These are phyloP conservation scores for Hycleus phaleratus DNA, from an alignment of 1,140 invertebrate species.

Conservation along the genomic window DNA sequence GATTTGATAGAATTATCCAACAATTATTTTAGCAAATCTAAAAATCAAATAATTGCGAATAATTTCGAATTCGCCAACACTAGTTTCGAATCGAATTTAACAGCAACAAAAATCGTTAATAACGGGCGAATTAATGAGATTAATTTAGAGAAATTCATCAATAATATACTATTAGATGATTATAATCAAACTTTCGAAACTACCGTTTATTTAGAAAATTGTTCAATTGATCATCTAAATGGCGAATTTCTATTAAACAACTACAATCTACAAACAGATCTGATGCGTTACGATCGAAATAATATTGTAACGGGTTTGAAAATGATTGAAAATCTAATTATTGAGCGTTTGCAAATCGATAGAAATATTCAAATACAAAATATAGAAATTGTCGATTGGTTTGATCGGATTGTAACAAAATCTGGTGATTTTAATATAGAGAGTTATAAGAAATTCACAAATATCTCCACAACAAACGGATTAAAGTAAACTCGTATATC, in stretches of 20 bases:
- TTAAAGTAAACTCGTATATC: no score
- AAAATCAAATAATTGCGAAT: constrained; percentile 28
- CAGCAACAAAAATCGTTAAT: constrained; percentile 12
- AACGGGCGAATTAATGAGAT: constrained; percentile 25
- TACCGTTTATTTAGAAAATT: constrained; percentile 10
- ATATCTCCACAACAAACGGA: no score
- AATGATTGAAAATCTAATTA: constrained; percentile 27
- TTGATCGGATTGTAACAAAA: constrained; percentile 22
- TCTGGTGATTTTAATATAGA: constrained; percentile 1
- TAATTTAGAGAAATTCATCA: constrained; percentile 24
- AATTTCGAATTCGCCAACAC: constrained; percentile 27
- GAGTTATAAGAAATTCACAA: no score
- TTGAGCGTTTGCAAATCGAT: constrained; percentile 30
- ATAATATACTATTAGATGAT: constrained; percentile 26
- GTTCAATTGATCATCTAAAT: background rate
- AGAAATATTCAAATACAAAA: constrained; percentile 35
- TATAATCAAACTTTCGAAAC: constrained; percentile 32
- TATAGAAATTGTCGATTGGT: constrained; percentile 40
- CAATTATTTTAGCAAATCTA: constrained; percentile 37
- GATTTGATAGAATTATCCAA: constrained; percentile 23
- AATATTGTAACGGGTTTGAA: constrained; percentile 39
- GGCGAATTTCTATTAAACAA: constrained; percentile 39
- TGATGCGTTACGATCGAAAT: constrained; percentile 36
- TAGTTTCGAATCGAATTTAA: constrained; percentile 23
- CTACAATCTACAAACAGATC: constrained; percentile 40